A percentile compares a stretch with the other conserved stretches of the same genome.
Evolutionary conservation across 1,140 invertebrate genomes (phyloP).

Genomic region (Trichonephila clavata): DNA sequence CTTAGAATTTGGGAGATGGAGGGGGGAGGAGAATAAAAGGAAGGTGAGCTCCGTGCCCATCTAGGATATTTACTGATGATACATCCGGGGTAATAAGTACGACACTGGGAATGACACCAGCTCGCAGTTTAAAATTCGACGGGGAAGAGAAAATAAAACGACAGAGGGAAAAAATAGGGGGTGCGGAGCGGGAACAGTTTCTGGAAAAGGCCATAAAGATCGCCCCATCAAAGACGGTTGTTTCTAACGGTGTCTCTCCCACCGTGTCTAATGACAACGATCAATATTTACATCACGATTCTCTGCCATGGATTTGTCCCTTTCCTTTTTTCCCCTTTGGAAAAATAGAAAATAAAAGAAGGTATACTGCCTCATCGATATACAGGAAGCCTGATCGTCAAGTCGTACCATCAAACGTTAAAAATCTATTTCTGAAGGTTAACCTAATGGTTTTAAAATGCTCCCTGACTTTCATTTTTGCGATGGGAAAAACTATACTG

Average conservation of each 20-base stretch:
- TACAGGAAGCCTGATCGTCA: neutral
- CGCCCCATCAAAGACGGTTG: constrained; percentile 47
- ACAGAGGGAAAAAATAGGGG: neutral
- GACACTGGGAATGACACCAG: constrained; percentile 39
- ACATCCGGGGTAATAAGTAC: neutral
- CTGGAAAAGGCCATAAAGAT: constrained; percentile 31
- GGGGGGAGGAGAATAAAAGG: neutral
- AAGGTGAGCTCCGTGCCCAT: neutral
- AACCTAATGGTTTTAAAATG: too few species aligned
- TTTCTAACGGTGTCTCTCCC: constrained; percentile 3
- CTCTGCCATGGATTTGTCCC: neutral
- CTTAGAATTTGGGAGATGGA: neutral
- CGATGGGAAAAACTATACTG: too few species aligned
- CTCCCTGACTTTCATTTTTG: too few species aligned
- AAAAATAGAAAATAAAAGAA: neutral
- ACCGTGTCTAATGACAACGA: constrained; percentile 59
- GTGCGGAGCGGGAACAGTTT: neutral
- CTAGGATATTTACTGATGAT: constrained; percentile 35
- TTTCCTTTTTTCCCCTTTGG: neutral
- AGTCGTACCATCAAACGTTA: neutral
- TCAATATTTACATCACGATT: constrained; percentile 61
- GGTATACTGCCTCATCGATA: neutral
- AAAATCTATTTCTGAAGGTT: neutral
- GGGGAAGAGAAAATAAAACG: neutral
- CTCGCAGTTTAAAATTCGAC: constrained; percentile 32